phyloP scores from a whole-genome alignment of 2,797 vertebrate species.

The Sebastes cheni region DNA sequence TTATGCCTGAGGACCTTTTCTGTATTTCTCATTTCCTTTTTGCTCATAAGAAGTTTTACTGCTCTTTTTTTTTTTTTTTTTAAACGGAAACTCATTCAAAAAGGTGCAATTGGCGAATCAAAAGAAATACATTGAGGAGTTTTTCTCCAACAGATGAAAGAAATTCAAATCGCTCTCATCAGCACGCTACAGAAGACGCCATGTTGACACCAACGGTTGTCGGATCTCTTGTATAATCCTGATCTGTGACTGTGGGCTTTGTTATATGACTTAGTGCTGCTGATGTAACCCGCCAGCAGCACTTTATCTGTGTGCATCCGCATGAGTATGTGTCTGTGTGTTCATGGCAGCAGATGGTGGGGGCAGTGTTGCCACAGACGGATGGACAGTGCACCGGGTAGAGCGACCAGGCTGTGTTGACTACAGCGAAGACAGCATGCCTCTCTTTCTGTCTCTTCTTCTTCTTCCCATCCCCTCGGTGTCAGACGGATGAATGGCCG shows the following conservation, averaged over 20 bases:
- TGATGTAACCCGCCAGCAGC: slow-evolving; percentile 65
- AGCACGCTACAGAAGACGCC: not conserved
- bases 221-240: slow-evolving; percentile 63
- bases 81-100: slow-evolving; percentile 16
- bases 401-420: slow-evolving; percentile 56
- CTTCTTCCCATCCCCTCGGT: slow-evolving; percentile 39
- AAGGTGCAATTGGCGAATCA: slow-evolving; percentile 45
- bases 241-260: slow-evolving; percentile 68
- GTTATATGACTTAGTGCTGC: slow-evolving; percentile 64
- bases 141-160: slow-evolving; percentile 44
- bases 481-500: slow-evolving; percentile 66
- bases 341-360: slow-evolving; percentile 72
- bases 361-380: slow-evolving; percentile 61
- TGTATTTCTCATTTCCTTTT: slow-evolving; percentile 53
- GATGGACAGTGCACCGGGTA: slow-evolving; percentile 47
- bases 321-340: slow-evolving; percentile 40
- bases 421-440: slow-evolving; percentile 47
- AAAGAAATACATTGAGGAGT: slow-evolving; percentile 28
- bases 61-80: not conserved
- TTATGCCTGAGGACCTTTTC: slow-evolving; percentile 19
- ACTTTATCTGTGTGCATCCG: slow-evolving; percentile 48
- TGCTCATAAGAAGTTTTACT: slow-evolving; percentile 37
- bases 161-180: slow-evolving; percentile 36
- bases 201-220: slow-evolving; percentile 41
- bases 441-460: not conserved